phyloP scores from a whole-genome alignment of 2,113 vertebrate species.

The Nanorana parkeri region DNA sequence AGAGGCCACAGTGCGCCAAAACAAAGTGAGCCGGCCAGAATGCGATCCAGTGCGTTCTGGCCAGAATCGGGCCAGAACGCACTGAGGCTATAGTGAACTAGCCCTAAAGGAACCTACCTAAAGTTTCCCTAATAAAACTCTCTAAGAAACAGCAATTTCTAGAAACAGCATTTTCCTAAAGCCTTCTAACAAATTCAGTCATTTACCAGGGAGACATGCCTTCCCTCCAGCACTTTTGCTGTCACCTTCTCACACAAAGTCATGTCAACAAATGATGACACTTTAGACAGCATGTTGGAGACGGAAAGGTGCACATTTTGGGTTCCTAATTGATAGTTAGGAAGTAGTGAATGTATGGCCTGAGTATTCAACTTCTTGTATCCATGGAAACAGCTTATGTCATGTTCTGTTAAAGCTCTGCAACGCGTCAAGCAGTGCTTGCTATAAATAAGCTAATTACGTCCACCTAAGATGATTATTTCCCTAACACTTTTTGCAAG shows the following conservation, averaged over 20 bases:
- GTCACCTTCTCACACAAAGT: background rate
- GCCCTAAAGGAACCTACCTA: too few relatives aligned
- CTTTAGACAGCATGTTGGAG: background rate
- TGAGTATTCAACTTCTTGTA: slow-evolving; percentile 18
- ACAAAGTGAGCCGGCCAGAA: too few relatives aligned
- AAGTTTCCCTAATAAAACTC: too few relatives aligned
- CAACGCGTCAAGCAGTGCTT: background rate
- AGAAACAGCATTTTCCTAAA: too few relatives aligned
- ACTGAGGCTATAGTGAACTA: too few relatives aligned
- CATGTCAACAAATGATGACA: background rate
- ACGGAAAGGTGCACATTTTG: background rate
- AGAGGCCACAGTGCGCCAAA: too few relatives aligned
- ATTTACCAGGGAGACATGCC: background rate
- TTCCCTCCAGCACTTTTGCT: background rate
- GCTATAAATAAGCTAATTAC: background rate
- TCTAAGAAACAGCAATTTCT: too few relatives aligned
- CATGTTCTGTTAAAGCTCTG: background rate
- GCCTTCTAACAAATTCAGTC: too few relatives aligned
- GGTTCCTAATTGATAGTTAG: slow-evolving; percentile 14
- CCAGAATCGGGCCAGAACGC: too few relatives aligned
- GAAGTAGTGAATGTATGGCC: slow-evolving; percentile 12
- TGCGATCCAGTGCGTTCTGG: too few relatives aligned
- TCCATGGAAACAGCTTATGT: slow-evolving; percentile 7
- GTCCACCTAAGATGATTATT: background rate
- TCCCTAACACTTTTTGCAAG: background rate